Conservation (phyloP, 2,888 invertebrate species). For the Agriopis marginaria region DNA sequence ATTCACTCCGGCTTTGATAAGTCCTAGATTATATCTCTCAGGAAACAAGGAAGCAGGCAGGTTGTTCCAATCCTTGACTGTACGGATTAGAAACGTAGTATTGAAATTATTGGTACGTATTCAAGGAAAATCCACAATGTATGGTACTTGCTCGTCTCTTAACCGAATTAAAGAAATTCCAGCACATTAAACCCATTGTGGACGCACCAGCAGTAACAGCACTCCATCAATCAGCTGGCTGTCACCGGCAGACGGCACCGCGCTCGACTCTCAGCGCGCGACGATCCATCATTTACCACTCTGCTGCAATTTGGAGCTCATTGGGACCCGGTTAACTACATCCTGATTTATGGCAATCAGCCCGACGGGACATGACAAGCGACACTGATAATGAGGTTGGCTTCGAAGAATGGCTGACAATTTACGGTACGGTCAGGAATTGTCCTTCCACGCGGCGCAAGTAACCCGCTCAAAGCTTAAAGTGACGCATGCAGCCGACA, state of each 20-base stretch:
- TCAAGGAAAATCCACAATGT: too few relatives aligned
- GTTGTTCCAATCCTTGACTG: too few relatives aligned
- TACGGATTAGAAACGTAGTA: too few relatives aligned
- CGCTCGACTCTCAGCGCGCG: slow-evolving; percentile 23
- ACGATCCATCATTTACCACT: slow-evolving; percentile 34
- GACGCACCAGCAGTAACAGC: not conserved
- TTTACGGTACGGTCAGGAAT: too few relatives aligned
- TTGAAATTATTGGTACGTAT: too few relatives aligned
- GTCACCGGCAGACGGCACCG: slow-evolving; percentile 26
- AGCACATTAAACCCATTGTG: not conserved
- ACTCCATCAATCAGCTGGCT: slow-evolving; percentile 35
- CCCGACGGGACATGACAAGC: slow-evolving; percentile 24
- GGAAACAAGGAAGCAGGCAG: too few relatives aligned
- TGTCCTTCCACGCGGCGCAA: too few relatives aligned
- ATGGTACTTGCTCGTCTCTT: not conserved
- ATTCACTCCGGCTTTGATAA: too few relatives aligned
- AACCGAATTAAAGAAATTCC: not conserved
- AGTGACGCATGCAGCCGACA: too few relatives aligned
- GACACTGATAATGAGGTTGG: slow-evolving; percentile 7
- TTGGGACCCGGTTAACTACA: slow-evolving; percentile 29
- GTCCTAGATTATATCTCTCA: too few relatives aligned
- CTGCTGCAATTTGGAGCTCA: slow-evolving; percentile 24
- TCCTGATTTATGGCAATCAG: slow-evolving; percentile 38
- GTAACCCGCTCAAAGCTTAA: too few relatives aligned
- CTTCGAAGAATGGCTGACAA: not conserved